Base-by-base conservation (phyloP, 2,888 invertebrate genomes). In the Homarus gammarus region DNA sequence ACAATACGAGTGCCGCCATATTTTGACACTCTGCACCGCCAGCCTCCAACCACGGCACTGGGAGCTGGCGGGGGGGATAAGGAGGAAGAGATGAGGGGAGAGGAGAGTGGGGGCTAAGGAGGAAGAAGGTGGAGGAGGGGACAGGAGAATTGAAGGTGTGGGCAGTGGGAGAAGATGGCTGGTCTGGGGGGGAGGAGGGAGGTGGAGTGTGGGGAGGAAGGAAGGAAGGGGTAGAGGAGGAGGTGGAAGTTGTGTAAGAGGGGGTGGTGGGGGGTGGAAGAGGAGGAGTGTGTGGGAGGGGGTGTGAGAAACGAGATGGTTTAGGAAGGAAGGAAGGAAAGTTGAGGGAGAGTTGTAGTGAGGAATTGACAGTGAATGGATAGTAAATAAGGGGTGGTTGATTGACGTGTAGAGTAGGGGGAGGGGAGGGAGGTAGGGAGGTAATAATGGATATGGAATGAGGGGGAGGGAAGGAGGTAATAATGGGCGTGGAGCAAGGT, bases 21-120 rank as follows among this genome's bases (percentile, higher is more conserved):
- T 64, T 64, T 64, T 64, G 64, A 64, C 64, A 64, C 64, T 64
- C 64, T 64, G 64, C 64, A 64, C 64, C 64, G 27, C 64, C 64
- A 64, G 27, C 27, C n/a, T 27, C 64, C 64, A 2, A 12, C 27
- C 64, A 64, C 27, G 27, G n/a, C 64, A 1, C 64, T 64, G 64
- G 27, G 64, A 64, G 6, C 64, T 27, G n/a, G 2, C 64, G 64
- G 64, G 64, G 64, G n/a, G 27, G 64, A n/a, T 12, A 5, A 27
- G 64, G 64, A 64, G 64, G 6, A 6, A 5, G 64, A 27, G 64
- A 0, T 6, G 27, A 64, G 27, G n/a, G 27, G 27, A 27, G 1
- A 22, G 1, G 64, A 27, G 64, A 8, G 12, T 2, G n/a, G 64
- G 22, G 64, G 1, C 8, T 5, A 27, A 5, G 64, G 6, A 27